Base-by-base conservation (phyloP, 2,113 vertebrate species). In the Hepsetus odoe region DNA sequence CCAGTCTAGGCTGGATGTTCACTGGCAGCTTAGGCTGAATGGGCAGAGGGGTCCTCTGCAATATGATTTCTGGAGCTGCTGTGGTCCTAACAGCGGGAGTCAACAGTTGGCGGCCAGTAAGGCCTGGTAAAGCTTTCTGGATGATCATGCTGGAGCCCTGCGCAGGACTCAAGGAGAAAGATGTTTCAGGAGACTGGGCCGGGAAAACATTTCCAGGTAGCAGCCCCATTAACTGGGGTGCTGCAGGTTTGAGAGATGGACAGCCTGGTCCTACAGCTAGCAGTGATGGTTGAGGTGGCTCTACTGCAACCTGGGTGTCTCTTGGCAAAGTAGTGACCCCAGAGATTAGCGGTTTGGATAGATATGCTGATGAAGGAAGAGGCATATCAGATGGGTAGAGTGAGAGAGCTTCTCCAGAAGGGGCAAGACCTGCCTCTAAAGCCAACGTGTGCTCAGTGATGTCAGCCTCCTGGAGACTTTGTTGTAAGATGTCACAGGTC, bases 381-480 rank as follows among this genome's bases (percentile, higher is more conserved):
- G 89, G 28, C 22, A 88, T 26, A 84, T 73, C 1, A 85, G 89
- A 64, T 0, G 90, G 82, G 79, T 91, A 92, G 28, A 93, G 83
- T 10, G 91, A 89, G 76, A 90, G 77, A n/a, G 42, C 59, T 24
- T 91, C 91, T 35, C 87, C 89, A 1, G 87, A 58, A 8, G 87
- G 89, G 42, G 84, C 79, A 69, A 92, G 86, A 22, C 88, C 92
- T 12, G 91, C 91, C 77, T 93, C 92, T 80, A 92, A 88, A 49
- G 91, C 90, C 85, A 93, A 88, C 32, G 92, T 94, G 85, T 94
- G 92, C 86, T 93, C 92, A 0, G 92, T 94, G 85, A 94, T 94
- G 67, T 94, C 90, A 0, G 92, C 92, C 86, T 94, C 92, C 85
- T 93, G 92, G 59, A 93, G 88, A 76, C 92, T 93, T 85, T 93